Percentiles rank a stretch among this genome's conserved stretches.
Evolutionary conservation across 30 jellyfish, hydroid and myxozoan species (phyloP).

Genomic region (Aurelia aurita): DNA sequence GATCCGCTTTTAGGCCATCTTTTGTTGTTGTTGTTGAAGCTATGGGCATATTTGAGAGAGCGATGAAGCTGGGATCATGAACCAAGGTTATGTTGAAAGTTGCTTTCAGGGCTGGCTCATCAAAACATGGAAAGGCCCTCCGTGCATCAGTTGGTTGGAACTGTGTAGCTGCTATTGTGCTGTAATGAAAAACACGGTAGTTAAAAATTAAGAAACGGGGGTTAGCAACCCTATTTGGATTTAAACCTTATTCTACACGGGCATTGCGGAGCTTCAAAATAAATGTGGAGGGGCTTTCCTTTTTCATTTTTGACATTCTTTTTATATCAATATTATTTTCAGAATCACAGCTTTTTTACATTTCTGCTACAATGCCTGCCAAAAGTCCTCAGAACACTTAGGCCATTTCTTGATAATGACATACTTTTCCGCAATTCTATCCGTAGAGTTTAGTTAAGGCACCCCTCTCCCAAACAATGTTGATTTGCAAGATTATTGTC

Average conservation of each 20-base stretch:
- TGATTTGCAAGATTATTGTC: too few species aligned
- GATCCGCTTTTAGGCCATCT: constrained; percentile 50
- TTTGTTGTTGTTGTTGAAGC: constrained; percentile 6
- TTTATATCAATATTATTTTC: too few species aligned
- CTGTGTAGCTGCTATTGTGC: constrained; percentile 94
- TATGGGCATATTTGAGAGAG: constrained; percentile 90
- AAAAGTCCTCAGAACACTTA: too few species aligned
- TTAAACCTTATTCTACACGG: neutral
- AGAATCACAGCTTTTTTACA: too few species aligned
- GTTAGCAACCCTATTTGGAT: neutral
- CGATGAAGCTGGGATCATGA: constrained; percentile 71
- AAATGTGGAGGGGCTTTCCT: too few species aligned
- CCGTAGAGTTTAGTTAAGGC: too few species aligned
- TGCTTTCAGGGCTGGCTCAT: constrained; percentile 97
- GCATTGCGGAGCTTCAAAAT: too few species aligned
- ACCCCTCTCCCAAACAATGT: too few species aligned
- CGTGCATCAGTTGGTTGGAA: constrained; percentile 96
- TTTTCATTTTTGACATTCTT: too few species aligned
- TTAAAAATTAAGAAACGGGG: neutral
- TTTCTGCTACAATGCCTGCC: too few species aligned
- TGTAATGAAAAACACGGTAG: constrained; percentile 1
- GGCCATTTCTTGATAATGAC: too few species aligned
- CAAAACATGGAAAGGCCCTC: constrained; percentile 94
- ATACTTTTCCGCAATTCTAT: too few species aligned
- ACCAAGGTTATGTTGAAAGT: constrained; percentile 67